A percentile compares a stretch with the other conserved stretches of the same genome.
Conservation (phyloP, 2,113 vertebrate species). For the Plecturocebus donacophilus region DNA sequence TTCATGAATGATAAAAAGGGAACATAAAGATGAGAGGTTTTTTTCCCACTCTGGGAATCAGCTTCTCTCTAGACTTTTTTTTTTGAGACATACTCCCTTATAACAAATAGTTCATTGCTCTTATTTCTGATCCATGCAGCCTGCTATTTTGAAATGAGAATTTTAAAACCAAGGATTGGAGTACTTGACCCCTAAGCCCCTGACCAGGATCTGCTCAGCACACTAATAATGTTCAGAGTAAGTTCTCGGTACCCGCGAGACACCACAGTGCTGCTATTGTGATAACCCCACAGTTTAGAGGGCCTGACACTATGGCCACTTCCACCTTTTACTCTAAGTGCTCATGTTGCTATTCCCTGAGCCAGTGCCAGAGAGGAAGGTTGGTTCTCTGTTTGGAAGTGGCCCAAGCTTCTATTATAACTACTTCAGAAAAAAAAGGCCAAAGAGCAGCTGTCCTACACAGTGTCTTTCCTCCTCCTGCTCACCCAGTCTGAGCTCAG, state of each 20-base stretch:
- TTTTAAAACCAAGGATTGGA: background rate
- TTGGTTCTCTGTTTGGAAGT: background rate
- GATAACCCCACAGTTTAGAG: background rate
- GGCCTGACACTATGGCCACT: background rate
- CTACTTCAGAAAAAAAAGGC: background rate
- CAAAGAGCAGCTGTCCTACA: background rate
- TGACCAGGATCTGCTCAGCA: background rate
- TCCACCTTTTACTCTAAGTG: background rate
- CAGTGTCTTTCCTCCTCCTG: background rate
- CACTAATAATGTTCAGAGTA: background rate
- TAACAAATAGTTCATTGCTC: background rate
- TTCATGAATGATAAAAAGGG: slow-evolving; percentile 43
- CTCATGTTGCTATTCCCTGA: background rate
- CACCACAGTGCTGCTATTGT: background rate
- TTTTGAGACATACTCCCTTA: background rate
- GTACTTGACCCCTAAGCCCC: background rate
- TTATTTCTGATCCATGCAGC: background rate
- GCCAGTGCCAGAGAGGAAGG: slow-evolving; percentile 14
- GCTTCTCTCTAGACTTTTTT: background rate
- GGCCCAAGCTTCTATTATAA: slow-evolving; percentile 35
- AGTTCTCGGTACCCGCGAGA: background rate
- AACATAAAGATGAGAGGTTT: slow-evolving; percentile 20
- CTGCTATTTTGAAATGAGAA: background rate
- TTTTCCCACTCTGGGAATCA: background rate
- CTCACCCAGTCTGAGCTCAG: background rate